Evolutionary conservation across 2,888 invertebrate species (phyloP), one percentile per base, ranked within the genome.

Genomic region (Chalcis sispes): DNA sequence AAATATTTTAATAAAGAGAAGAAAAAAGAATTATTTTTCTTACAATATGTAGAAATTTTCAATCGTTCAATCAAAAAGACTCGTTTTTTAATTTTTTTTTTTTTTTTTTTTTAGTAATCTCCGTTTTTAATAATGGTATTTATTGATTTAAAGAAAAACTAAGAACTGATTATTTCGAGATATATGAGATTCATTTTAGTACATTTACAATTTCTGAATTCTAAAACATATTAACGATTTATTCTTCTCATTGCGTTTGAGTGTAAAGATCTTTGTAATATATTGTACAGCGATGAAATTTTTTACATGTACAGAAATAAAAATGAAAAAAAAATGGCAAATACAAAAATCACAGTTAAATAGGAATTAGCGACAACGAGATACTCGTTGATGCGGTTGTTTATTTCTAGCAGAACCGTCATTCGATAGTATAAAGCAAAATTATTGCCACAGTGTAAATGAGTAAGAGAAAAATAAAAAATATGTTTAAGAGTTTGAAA

Each of bases 271-370:
- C 36, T 67, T 74, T 77, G 77, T 77, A 77, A 71, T 66, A 77
- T 77, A 77, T 61, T 77, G 77, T 77, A 77, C 71, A 77, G 77
- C 46, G 59, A 71, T 25, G 18, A 70, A 74, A 61, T 74, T 77
- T 72, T 77, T 74, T 74, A 77, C 66, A 42, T 77, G 77, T 77
- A 77, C 77, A 77, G 77, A 77, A 77, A 66, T 56, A 78, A 50
- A 48, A 69, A 62, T 42, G 69, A 64, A 52, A 1, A 73, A 59
- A 66, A 72, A 67, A 69, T 58, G 18, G 7, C 62, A 72, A 76
- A 64, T 50, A 69, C 50, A 27, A 56, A 70, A 67, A 71, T n/a
- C n/a, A n/a, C n/a, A n/a, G 67, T 58, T 62, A 72, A 74, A 46
- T 75, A 40, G 42, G 42, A 52, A 72, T n/a, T n/a, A 72, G 70